Base-by-base conservation (phyloP, 2,797 vertebrate genomes). In the Apogon talboti region DNA sequence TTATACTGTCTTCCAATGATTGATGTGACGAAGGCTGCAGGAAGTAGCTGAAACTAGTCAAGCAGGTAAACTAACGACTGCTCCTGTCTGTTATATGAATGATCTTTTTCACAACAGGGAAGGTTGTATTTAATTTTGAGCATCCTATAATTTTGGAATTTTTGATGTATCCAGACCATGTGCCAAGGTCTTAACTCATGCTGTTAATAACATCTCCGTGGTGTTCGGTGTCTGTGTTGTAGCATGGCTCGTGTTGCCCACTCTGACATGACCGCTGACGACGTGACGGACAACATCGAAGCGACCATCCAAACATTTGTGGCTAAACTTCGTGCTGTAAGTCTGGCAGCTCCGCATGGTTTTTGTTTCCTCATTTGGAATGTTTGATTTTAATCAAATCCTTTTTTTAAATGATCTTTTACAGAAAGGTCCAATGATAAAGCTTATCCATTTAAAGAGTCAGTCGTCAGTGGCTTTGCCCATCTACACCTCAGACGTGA, bases 391-490 rank as follows among this genome's bases (percentile, higher is more conserved):
- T 1, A 2, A 37, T 52, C 10, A 24, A 48, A 28, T 21, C 38
- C 14, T 7, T 40, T 16, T 12, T 43, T 2, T 46, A 14, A 28
- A 5, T 33, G 9, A 8, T 11, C 41, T 8, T 71, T 84, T 77
- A n/a, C 91, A 99, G 96, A 94, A 94, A 60, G 96, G 94, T 87
- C 91, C 90, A 6, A 90, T 93, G n/a, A 87, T 99, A 3, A 99
- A 99, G 86, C 37, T 97, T 40, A 90, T 99, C 82, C 97, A 98
- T 13, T 40, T 99, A 47, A 99, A 99, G 91, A 98, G 95, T 4
- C 85, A 91, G 24, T 91, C 79, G 0, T 99, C 98, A 0, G 94
- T 94, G 56, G 92, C 97, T 0, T 92, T 99, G 71, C 97, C 98
- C 1, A 74, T 99, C 86, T 99, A 94, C 86, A 95, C 90, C 19